Conservation (phyloP, 2,797 vertebrate species). For the Semotilus atromaculatus region DNA sequence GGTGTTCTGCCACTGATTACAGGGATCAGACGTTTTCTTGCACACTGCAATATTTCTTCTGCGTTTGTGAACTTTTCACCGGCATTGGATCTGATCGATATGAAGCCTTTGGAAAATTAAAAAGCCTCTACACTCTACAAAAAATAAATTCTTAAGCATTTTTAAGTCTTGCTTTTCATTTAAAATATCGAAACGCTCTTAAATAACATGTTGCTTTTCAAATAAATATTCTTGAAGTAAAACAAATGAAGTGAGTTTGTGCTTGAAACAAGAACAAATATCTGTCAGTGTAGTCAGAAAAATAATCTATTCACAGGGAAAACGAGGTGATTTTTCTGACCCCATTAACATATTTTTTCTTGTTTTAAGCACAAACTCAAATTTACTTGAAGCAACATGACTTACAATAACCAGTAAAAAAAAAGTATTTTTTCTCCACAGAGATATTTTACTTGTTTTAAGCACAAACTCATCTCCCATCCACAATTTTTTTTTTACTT, state of each 20-base stretch:
- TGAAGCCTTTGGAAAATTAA: not conserved
- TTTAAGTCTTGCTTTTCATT: not conserved
- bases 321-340: too few relatives aligned
- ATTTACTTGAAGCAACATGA: too few relatives aligned
- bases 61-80: conserved; percentile 4
- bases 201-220: not conserved
- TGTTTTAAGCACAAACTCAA: too few relatives aligned
- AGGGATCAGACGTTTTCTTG: not conserved
- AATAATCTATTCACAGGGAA: not conserved
- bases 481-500: too few relatives aligned
- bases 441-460: not conserved
- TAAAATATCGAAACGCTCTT: not conserved
- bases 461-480: not conserved
- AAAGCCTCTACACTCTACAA: not conserved
- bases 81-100: not conserved
- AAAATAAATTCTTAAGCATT: too few relatives aligned
- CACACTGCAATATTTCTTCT: not conserved
- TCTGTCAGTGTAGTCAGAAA: not conserved
- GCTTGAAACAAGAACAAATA: not conserved
- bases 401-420: too few relatives aligned
- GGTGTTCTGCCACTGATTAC: not conserved
- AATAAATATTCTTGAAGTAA: too few relatives aligned
- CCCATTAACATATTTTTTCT: too few relatives aligned
- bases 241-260: not conserved
- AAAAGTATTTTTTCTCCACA: too few relatives aligned